Percentiles rank a stretch among this genome's conserved stretches.
phyloP scores from a whole-genome alignment of 1,140 invertebrate species.

The Pseudomyrmex concolor region DNA sequence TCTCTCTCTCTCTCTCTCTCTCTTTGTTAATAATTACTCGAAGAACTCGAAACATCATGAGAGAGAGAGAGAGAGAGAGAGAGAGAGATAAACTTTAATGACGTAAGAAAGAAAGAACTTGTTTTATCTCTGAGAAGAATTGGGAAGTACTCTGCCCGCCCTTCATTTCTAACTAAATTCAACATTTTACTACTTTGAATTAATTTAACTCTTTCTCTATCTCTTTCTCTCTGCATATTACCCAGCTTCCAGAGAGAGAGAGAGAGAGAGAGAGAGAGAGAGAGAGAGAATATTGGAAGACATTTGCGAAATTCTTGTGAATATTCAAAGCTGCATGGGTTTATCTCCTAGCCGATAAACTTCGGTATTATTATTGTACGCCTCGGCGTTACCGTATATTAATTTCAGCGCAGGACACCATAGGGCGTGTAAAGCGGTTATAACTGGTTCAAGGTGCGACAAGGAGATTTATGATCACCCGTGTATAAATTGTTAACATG shows the following conservation, averaged over 20 bases:
- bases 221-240: too few species aligned
- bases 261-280: too few species aligned
- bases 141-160: not conserved
- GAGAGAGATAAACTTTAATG: not conserved
- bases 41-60: constrained; percentile 44
- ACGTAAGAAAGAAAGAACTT: not conserved
- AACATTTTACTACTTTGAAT: not conserved
- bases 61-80: too few species aligned
- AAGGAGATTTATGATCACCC: constrained; percentile 60
- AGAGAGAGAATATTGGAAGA: constrained; percentile 10
- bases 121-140: not conserved
- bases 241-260: too few species aligned
- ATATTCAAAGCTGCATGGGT: constrained; percentile 47
- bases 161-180: not conserved
- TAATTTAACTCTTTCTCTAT: not conserved
- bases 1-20: too few species aligned
- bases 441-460: constrained; percentile 61
- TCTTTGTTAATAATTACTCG: constrained; percentile 33
- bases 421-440: constrained; percentile 48
- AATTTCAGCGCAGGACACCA: constrained; percentile 50
- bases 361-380: constrained; percentile 57
- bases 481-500: constrained; percentile 60
- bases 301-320: constrained; percentile 36
- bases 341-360: constrained; percentile 56
- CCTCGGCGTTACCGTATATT: constrained; percentile 51